Conservation (phyloP, 2,797 vertebrate species). For the Microctenopoma steveboyesi region DNA sequence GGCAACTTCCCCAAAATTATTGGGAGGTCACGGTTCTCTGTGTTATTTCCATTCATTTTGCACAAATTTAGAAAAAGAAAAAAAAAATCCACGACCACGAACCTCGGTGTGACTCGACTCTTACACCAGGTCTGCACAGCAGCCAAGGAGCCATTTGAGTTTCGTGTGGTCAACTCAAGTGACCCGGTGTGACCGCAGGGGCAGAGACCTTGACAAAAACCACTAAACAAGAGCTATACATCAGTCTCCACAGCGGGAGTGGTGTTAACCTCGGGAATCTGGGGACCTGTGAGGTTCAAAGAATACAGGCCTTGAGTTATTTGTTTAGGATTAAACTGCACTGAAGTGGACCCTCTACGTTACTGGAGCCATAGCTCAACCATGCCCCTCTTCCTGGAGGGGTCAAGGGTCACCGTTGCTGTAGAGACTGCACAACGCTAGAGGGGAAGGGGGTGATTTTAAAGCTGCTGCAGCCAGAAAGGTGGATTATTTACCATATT, state of each 20-base stretch:
- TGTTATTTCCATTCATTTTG: conserved; percentile 13
- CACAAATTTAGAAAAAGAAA: conserved; percentile 14
- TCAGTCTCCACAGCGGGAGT: conserved; percentile 57
- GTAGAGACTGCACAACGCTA: conserved; percentile 36
- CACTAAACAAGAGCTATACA: conserved; percentile 71
- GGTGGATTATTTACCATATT: conserved; percentile 13
- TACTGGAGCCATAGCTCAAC: conserved; percentile 58
- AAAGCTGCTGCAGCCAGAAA: conserved; percentile 11
- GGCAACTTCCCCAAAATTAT: conserved; percentile 43
- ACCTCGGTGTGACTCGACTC: conserved; percentile 33
- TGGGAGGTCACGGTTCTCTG: conserved; percentile 37
- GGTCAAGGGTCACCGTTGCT: conserved; percentile 59
- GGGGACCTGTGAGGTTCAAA: conserved; percentile 65
- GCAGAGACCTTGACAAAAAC: conserved; percentile 68
- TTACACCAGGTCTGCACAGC: conserved; percentile 23
- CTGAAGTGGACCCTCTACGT: conserved; percentile 59
- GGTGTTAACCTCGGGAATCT: conserved; percentile 66
- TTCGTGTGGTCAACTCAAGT: conserved; percentile 48
- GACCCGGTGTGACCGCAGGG: conserved; percentile 56
- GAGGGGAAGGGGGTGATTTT: conserved; percentile 11
- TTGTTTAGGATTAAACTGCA: conserved; percentile 63
- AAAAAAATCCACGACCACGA: conserved; percentile 32
- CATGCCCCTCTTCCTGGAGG: conserved; percentile 52
- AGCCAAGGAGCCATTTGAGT: conserved; percentile 33
- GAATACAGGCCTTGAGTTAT: conserved; percentile 66